Evolutionary conservation across 2,113 vertebrate genomes (phyloP).

Genomic region (Diglossa brunneiventris): DNA sequence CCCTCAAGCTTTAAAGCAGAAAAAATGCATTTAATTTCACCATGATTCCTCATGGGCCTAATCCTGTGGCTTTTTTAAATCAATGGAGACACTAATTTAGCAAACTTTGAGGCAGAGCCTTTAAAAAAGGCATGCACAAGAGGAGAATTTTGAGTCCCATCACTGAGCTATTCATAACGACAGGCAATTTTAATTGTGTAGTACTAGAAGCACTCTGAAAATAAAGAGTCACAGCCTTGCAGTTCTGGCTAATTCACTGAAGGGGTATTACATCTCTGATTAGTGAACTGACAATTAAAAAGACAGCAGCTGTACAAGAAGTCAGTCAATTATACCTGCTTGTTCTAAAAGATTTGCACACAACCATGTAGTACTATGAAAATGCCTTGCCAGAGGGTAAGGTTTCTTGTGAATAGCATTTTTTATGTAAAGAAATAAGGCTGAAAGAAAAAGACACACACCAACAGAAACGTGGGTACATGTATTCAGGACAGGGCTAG

Average conservation of each 20-base stretch:
- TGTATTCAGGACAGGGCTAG: not conserved
- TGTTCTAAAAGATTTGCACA: conserved; percentile 34
- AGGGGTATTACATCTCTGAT: not conserved
- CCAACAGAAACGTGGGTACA: not conserved
- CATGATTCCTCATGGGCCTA: not conserved
- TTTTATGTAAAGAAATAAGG: not conserved
- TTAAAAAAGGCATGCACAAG: not conserved
- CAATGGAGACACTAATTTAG: not conserved
- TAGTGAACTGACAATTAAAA: not conserved
- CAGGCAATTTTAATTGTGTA: not conserved
- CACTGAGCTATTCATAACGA: not conserved
- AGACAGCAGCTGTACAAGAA: not conserved
- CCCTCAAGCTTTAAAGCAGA: not conserved
- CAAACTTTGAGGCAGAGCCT: not conserved
- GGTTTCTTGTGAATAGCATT: not conserved
- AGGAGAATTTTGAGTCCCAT: not conserved
- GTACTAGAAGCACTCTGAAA: not conserved
- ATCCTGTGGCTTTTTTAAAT: not conserved
- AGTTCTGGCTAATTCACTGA: not conserved
- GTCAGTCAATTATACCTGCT: not conserved
- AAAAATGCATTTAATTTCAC: not conserved
- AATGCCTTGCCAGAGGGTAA: not conserved
- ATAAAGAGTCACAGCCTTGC: not conserved
- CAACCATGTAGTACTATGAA: not conserved
- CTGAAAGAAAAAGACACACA: not conserved